A percentile compares a stretch with the other conserved stretches of the same genome.
Evolutionary conservation across 37 sponge, comb jelly and placozoan species (phyloP).

Genomic region (Eunapius fragilis): DNA sequence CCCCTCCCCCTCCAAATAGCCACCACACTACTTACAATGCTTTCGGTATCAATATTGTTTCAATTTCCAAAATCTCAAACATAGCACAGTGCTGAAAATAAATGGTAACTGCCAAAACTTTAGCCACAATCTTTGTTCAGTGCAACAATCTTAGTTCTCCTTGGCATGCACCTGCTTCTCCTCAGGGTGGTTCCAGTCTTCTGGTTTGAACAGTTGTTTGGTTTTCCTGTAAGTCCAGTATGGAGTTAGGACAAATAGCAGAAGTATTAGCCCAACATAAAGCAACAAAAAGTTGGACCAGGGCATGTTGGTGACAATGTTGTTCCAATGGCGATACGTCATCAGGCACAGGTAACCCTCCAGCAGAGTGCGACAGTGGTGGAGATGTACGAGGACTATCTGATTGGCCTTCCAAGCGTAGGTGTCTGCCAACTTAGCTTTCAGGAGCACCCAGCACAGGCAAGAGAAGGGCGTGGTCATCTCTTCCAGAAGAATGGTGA

Average conservation of each 20-base stretch:
- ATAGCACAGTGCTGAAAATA: too few species aligned
- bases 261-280: slow-evolving; percentile 1
- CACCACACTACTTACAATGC: too few species aligned
- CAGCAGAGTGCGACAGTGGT: slow-evolving; percentile 58
- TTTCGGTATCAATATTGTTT: too few species aligned
- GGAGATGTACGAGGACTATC: slow-evolving; percentile 54
- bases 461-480: slow-evolving; percentile 70
- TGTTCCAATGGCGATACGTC: slow-evolving; percentile 37
- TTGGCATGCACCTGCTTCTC: not conserved
- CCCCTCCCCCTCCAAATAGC: too few species aligned
- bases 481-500: slow-evolving; percentile 34
- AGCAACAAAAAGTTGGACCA: not conserved
- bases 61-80: too few species aligned
- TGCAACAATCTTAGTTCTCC: too few species aligned
- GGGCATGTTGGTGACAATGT: slow-evolving; percentile 33
- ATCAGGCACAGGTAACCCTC: slow-evolving; percentile 35
- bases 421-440: slow-evolving; percentile 33
- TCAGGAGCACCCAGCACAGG: slow-evolving; percentile 62
- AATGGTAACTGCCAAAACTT: too few species aligned
- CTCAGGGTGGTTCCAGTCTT: slow-evolving; percentile 80
- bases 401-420: slow-evolving; percentile 54
- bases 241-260: slow-evolving; percentile 58
- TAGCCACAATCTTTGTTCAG: too few species aligned
- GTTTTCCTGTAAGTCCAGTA: slow-evolving; percentile 80
- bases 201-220: slow-evolving; percentile 57